Evolutionary conservation across 2,113 vertebrate species (phyloP).

Genomic region (Sula dactylatra): DNA sequence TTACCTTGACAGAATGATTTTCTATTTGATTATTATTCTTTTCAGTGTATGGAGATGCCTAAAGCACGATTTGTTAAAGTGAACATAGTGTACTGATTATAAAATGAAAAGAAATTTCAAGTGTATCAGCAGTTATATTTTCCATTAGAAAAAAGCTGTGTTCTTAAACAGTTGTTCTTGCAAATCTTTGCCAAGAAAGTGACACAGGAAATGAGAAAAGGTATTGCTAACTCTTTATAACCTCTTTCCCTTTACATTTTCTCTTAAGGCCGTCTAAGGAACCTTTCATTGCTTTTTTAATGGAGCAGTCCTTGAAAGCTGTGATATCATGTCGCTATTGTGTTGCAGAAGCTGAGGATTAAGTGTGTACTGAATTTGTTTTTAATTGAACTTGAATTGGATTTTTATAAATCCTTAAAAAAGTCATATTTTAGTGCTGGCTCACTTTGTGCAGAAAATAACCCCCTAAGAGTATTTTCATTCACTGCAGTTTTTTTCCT

Average conservation of each 20-base stretch:
- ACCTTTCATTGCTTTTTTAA: neutral
- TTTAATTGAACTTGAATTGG: slow-evolving; percentile 31
- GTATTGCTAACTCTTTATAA: neutral
- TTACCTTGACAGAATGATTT: neutral
- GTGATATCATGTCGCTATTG: neutral
- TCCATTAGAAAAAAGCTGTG: neutral
- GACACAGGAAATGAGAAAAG: neutral
- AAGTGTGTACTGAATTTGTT: neutral
- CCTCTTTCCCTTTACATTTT: neutral
- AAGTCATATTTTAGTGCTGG: neutral
- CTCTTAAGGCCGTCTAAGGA: neutral
- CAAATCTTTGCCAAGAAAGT: neutral
- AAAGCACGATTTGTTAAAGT: neutral
- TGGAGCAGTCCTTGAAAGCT: neutral
- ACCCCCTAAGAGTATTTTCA: neutral
- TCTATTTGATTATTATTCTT: neutral
- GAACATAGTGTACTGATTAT: neutral
- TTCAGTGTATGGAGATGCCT: neutral
- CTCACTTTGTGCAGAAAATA: neutral
- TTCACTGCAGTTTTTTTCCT: neutral
- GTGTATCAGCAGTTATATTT: neutral
- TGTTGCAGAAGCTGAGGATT: neutral
- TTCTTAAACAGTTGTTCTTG: neutral
- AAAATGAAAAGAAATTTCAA: neutral
- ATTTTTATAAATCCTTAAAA: slow-evolving; percentile 3